Conservation (phyloP, 2,113 vertebrate species). For the Mustelus asterias region DNA sequence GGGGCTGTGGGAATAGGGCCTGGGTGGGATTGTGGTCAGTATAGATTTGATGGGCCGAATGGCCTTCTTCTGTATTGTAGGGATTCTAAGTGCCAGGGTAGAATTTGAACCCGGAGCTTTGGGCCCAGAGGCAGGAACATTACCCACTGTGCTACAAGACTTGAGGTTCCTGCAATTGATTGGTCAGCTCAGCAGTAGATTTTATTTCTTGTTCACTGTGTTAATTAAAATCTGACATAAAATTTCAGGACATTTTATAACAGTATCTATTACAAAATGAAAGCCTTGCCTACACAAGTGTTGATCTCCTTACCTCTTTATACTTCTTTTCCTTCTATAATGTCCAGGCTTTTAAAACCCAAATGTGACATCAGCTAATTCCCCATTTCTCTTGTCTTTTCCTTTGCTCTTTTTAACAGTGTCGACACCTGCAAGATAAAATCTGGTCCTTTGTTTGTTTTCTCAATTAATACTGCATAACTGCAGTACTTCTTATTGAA, state of each 20-base stretch:
- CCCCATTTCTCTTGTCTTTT: neutral
- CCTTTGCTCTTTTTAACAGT: neutral
- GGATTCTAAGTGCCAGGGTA: too few species aligned
- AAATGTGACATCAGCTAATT: neutral
- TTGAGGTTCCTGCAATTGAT: neutral
- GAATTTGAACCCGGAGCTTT: too few species aligned
- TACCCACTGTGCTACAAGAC: too few species aligned
- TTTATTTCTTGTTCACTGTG: neutral
- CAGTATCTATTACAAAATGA: neutral
- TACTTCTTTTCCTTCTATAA: neutral
- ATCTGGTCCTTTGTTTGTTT: neutral
- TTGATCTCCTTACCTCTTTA: neutral
- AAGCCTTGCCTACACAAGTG: neutral
- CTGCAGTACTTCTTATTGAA: neutral
- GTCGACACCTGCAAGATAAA: neutral
- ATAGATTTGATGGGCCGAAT: too few species aligned
- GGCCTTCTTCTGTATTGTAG: too few species aligned
- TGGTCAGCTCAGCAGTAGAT: neutral
- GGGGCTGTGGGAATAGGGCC: too few species aligned
- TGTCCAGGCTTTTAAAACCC: neutral
- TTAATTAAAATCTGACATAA: neutral
- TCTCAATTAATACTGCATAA: neutral
- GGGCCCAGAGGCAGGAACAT: too few species aligned
- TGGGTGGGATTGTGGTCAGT: too few species aligned
- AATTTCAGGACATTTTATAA: neutral